Evolutionary conservation across 2,113 vertebrate species (phyloP).

Genomic region (Corydoras sp.): DNA sequence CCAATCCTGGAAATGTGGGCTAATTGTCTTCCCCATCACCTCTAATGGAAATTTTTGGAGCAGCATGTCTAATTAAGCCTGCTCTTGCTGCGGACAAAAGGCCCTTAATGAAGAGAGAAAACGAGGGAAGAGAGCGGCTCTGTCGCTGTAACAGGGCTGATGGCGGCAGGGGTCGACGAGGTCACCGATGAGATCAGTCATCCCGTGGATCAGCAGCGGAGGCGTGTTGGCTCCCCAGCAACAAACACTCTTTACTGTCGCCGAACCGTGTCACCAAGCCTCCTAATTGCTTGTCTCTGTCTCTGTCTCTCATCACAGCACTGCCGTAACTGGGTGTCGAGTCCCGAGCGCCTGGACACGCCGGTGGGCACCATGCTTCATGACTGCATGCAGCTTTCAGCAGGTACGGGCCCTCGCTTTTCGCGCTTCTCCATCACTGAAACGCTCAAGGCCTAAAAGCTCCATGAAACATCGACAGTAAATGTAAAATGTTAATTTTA

Average conservation of each 20-base stretch:
- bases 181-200: conserved; percentile 19
- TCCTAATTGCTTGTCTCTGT: conserved; percentile 37
- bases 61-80: conserved; percentile 33
- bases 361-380: conserved; percentile 89
- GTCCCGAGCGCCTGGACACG: conserved; percentile 85
- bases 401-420: conserved; percentile 73
- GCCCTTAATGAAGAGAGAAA: conserved; percentile 26
- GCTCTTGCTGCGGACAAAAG: conserved; percentile 24
- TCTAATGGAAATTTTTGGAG: conserved; percentile 10
- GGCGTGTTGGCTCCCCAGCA: conserved; percentile 15
- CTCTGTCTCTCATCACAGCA: conserved; percentile 63
- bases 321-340: conserved; percentile 96
- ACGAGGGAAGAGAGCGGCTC: conserved; percentile 5
- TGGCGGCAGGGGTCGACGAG: conserved; percentile 20
- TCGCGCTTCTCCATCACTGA: neutral
- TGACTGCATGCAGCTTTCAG: conserved; percentile 89
- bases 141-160: conserved; percentile 20
- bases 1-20: neutral
- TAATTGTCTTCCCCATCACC: conserved; percentile 8
- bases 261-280: conserved; percentile 23
- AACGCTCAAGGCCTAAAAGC: no score
- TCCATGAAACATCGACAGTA: no score
- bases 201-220: conserved; percentile 19
- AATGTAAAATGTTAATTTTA: no score
- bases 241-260: conserved; percentile 35